Evolutionary conservation across 2,113 vertebrate genomes (phyloP).

Genomic region (Otis tarda): DNA sequence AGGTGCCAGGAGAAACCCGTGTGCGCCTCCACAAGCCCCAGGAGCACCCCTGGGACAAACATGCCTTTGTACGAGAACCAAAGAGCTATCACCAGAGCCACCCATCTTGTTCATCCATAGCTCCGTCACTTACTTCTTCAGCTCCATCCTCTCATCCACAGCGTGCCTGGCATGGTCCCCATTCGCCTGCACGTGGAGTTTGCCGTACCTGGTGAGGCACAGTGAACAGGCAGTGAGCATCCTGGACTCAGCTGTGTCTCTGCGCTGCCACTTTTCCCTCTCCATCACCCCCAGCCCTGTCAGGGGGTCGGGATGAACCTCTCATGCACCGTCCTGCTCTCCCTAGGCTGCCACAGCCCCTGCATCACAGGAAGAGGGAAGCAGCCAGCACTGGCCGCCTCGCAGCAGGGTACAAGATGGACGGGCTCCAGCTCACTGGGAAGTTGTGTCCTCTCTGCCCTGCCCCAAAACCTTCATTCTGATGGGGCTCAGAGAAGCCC

Average conservation of each 20-base stretch:
- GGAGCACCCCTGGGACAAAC: not conserved
- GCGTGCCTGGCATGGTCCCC: slow-evolving; percentile 79
- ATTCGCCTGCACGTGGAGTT: slow-evolving; percentile 80
- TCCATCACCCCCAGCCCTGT: not conserved
- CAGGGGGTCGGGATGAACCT: not conserved
- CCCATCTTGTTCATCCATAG: not conserved
- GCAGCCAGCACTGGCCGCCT: not conserved
- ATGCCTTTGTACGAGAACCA: rapidly evolving
- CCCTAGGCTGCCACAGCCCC: not conserved
- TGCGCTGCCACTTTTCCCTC: not conserved
- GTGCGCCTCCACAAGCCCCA: no score
- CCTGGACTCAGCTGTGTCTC: not conserved
- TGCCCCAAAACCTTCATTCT: not conserved
- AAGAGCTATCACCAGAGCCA: not conserved
- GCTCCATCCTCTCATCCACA: slow-evolving; percentile 86
- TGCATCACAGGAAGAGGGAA: rapidly evolving
- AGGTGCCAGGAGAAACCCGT: not conserved
- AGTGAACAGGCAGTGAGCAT: not conserved
- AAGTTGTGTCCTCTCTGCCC: not conserved
- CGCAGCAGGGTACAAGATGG: not conserved
- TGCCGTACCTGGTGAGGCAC: slow-evolving; percentile 83
- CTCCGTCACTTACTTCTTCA: slow-evolving; percentile 85
- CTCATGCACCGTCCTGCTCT: rapidly evolving
- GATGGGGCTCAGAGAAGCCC: not conserved
- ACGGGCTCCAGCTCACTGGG: not conserved